Evolutionary conservation across 2,888 invertebrate species (phyloP).

Genomic region (Antitype chi): DNA sequence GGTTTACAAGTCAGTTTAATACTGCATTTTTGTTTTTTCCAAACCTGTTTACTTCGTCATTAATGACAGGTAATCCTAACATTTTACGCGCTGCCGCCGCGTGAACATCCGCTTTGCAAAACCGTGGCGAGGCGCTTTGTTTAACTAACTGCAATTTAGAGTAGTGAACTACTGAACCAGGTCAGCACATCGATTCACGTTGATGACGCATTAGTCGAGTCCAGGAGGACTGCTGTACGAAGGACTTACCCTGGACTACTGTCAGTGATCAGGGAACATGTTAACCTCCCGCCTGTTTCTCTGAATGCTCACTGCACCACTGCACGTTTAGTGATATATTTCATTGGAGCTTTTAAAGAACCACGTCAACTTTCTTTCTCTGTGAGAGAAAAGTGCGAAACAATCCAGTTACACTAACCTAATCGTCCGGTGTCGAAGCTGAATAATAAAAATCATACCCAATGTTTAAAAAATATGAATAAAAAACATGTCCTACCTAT

Average conservation of each 20-base stretch:
- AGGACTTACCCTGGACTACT: neutral
- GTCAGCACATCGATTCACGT: neutral
- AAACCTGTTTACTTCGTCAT: too few species aligned
- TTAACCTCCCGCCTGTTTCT: neutral
- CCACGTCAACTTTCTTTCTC: neutral
- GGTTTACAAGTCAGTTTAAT: neutral
- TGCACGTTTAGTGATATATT: neutral
- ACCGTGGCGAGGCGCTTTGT: neutral
- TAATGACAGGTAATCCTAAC: too few species aligned
- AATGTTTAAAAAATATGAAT: neutral
- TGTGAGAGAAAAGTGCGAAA: neutral
- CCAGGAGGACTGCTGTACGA: neutral
- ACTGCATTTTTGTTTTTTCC: neutral
- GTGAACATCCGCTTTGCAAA: neutral
- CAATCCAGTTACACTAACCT: neutral
- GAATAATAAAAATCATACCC: neutral
- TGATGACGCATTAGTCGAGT: neutral
- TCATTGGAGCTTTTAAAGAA: neutral
- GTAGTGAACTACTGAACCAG: neutral
- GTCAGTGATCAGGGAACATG: neutral
- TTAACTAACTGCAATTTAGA: neutral
- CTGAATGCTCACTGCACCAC: neutral
- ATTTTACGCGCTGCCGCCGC: too few species aligned
- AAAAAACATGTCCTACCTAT: neutral
- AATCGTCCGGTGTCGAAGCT: neutral